Conservation (phyloP, 2,888 invertebrate species). For the Sicus ferrugineus region DNA sequence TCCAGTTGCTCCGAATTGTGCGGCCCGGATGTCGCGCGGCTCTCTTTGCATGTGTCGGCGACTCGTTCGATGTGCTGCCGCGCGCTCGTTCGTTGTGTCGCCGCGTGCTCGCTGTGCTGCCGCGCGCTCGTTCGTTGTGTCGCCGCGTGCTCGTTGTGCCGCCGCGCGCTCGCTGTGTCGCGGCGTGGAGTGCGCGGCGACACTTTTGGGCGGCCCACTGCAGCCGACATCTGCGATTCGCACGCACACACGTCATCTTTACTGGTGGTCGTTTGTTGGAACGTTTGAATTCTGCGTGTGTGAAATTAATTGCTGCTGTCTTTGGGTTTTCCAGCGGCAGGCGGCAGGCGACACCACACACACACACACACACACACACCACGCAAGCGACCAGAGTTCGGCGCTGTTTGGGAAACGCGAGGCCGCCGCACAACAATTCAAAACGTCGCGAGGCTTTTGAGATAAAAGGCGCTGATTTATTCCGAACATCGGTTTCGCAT, state of each 20-base stretch:
- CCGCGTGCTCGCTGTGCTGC: background rate
- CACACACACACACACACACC: too few relatives aligned
- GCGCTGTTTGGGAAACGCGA: background rate
- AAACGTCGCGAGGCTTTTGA: constrained; percentile 6
- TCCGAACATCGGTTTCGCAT: constrained; percentile 2
- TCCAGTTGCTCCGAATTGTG: constrained; percentile 10
- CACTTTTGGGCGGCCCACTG: background rate
- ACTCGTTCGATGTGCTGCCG: background rate
- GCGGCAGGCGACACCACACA: background rate
- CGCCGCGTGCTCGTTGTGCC: too few relatives aligned
- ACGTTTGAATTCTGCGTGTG: constrained; percentile 12
- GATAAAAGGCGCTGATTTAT: constrained; percentile 24
- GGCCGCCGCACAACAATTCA: constrained; percentile 9
- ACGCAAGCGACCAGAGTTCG: background rate
- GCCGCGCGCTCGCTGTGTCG: background rate
- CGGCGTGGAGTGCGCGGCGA: background rate
- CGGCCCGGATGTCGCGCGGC: too few relatives aligned
- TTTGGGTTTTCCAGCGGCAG: background rate
- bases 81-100: background rate
- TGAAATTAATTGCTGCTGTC: constrained; percentile 15
- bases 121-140: background rate
- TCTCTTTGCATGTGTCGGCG: too few relatives aligned
- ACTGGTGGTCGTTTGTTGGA: constrained; percentile 21
- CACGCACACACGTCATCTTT: constrained; percentile 21
- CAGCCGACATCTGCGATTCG: background rate